Conservation (phyloP, 2,113 vertebrate genomes). For the Rafetus swinhoei region DNA sequence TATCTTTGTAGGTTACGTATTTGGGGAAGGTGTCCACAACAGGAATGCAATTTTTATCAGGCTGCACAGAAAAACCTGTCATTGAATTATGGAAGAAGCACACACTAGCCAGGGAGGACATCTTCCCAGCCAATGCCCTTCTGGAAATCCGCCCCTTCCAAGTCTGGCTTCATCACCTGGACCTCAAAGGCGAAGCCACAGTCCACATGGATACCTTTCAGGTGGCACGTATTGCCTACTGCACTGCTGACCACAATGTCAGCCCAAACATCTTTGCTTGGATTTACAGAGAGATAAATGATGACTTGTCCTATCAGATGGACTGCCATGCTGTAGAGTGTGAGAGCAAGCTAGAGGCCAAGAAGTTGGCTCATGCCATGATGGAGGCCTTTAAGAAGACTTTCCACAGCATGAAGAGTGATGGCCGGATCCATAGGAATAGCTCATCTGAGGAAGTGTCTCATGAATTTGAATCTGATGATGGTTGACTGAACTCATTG, state of each 20-base stretch:
- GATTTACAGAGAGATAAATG: slow-evolving; percentile 99
- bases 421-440: slow-evolving; percentile 94
- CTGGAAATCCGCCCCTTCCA: slow-evolving; percentile 98
- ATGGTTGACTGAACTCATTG: slow-evolving; percentile 80
- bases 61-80: slow-evolving; percentile 96
- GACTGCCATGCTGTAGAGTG: slow-evolving; percentile 98
- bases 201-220: slow-evolving; percentile 98
- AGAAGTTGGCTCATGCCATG: slow-evolving; percentile 98
- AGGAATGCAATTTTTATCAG: slow-evolving; percentile 93
- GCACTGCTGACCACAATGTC: slow-evolving; percentile 96
- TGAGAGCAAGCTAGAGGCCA: slow-evolving; percentile 97
- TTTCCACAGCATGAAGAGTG: slow-evolving; percentile 98
- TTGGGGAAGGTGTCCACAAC: slow-evolving; percentile 94
- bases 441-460: slow-evolving; percentile 91
- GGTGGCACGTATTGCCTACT: slow-evolving; percentile 98
- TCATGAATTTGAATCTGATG: slow-evolving; percentile 91
- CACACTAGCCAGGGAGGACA: slow-evolving; percentile 79
- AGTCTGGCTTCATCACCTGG: slow-evolving; percentile 95
- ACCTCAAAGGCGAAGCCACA: slow-evolving; percentile 89
- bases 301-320: slow-evolving; percentile 99
- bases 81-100: slow-evolving; percentile 92
- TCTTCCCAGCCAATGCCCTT: slow-evolving; percentile 83
- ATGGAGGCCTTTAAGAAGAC: slow-evolving; percentile 99
- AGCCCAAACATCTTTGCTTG: slow-evolving; percentile 97
- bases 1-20: slow-evolving; percentile 90